Evolutionary conservation across 2,113 vertebrate species (phyloP).

Genomic region (Aleadryas rufinucha): DNA sequence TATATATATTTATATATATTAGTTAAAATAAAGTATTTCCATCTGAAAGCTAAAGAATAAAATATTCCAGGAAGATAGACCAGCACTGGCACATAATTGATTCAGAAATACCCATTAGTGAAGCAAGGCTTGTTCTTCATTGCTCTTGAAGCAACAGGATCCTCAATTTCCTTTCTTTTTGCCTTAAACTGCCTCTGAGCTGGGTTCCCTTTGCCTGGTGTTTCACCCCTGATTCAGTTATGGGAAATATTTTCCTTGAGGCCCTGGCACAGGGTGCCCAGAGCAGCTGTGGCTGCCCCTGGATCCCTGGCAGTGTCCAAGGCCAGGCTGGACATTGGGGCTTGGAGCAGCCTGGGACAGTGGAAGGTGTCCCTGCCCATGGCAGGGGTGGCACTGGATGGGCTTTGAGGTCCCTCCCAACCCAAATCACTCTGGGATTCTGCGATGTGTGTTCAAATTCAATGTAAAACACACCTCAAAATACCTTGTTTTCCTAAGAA

Average conservation of each 20-base stretch:
- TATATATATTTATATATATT: too few species aligned
- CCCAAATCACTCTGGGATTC: not conserved
- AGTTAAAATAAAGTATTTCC: not conserved
- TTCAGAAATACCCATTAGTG: not conserved
- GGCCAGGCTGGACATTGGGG: not conserved
- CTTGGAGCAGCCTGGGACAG: not conserved
- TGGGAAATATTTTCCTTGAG: not conserved
- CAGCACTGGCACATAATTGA: not conserved
- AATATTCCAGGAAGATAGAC: not conserved
- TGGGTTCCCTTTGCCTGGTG: not conserved
- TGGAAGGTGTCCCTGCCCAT: not conserved
- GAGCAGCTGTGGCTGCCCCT: not conserved
- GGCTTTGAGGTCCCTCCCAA: not conserved
- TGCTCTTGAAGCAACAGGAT: not conserved
- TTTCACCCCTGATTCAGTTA: not conserved
- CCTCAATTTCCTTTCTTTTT: not conserved
- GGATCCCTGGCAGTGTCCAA: not conserved
- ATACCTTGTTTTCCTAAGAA: not conserved
- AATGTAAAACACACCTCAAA: not conserved
- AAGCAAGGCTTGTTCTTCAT: not conserved
- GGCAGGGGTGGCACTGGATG: rapidly evolving
- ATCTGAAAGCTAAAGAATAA: not conserved
- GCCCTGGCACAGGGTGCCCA: not conserved
- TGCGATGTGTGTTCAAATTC: not conserved
- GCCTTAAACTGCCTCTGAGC: not conserved